A percentile compares a stretch with the other conserved stretches of the same genome.
Conservation (phyloP, 2,113 vertebrate species). For the Gopherus evgoodei region DNA sequence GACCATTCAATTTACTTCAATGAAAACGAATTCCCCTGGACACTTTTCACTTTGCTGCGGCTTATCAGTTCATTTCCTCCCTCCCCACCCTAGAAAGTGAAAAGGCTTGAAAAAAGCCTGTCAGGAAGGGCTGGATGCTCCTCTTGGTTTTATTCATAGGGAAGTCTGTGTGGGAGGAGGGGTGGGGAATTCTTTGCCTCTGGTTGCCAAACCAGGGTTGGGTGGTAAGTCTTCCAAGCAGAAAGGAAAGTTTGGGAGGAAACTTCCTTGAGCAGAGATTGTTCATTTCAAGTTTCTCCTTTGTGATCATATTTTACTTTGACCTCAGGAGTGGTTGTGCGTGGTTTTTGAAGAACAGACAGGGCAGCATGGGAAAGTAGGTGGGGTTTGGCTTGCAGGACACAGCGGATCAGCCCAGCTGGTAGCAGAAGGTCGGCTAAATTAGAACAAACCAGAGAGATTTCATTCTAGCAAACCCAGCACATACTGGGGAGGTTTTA, state of each 20-base stretch:
- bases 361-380: not conserved
- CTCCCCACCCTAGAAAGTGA: not conserved
- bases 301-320: not conserved
- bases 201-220: constrained; percentile 9
- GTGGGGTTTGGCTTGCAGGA: not conserved
- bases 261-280: constrained; percentile 37
- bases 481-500: not conserved
- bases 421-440: not conserved
- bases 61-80: not conserved
- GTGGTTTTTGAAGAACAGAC: not conserved
- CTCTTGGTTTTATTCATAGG: constrained; percentile 43
- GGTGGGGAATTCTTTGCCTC: not conserved
- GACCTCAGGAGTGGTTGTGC: not conserved
- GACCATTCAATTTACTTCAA: constrained; percentile 21
- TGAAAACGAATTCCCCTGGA: not conserved
- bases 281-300: constrained; percentile 14
- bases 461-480: not conserved
- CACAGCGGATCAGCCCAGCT: not conserved
- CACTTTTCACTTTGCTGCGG: not conserved
- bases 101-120: constrained; percentile 18
- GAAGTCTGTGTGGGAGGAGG: not conserved
- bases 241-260: constrained; percentile 45
- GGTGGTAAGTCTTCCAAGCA: not conserved
- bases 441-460: not conserved
- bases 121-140: constrained; percentile 36